These are phyloP conservation scores for Aurelia aurita complex sp. Pacific DNA, from an alignment of 30 jellyfish, hydroid and myxozoan genomes.

Conservation along the genomic window DNA sequence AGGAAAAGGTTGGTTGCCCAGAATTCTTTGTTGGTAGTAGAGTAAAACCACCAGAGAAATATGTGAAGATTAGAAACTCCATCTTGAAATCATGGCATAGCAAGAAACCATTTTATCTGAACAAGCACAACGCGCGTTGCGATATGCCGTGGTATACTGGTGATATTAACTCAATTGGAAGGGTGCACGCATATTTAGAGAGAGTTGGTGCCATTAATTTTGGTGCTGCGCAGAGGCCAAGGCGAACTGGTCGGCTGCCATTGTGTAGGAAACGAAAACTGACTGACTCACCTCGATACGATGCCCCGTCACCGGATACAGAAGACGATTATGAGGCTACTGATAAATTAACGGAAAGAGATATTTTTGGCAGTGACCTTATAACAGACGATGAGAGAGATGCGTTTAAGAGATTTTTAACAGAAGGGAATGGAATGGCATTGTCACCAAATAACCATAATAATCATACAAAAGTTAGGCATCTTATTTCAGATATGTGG, in stretches of 20 bases:
- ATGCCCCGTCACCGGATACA: constrained; percentile 55
- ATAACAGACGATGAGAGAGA: constrained; percentile 46
- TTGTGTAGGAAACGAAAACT: constrained; percentile 37
- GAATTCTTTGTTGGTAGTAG: constrained; percentile 71
- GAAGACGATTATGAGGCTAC: constrained; percentile 38
- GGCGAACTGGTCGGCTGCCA: constrained; percentile 21
- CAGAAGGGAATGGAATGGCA: constrained; percentile 31
- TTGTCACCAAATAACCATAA: background rate
- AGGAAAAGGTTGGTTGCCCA: constrained; percentile 62
- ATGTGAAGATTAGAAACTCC: constrained; percentile 60
- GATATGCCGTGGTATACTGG: constrained; percentile 73
- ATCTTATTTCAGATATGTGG: constrained; percentile 58
- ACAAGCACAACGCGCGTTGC: constrained; percentile 60
- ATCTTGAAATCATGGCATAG: constrained; percentile 55
- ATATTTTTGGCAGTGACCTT: constrained; percentile 22
- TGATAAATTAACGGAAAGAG: background rate
- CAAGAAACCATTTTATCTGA: constrained; percentile 56
- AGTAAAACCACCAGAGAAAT: constrained; percentile 74
- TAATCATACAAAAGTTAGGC: constrained; percentile 19
- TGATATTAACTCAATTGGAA: constrained; percentile 66
- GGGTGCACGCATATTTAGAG: constrained; percentile 69
- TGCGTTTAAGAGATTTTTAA: constrained; percentile 17
- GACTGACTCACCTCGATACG: constrained; percentile 47
- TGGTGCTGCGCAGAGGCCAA: constrained; percentile 59
- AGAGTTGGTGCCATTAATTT: constrained; percentile 59